Base-by-base conservation (phyloP, 2,797 vertebrate genomes). In the Amblyraja radiata region DNA sequence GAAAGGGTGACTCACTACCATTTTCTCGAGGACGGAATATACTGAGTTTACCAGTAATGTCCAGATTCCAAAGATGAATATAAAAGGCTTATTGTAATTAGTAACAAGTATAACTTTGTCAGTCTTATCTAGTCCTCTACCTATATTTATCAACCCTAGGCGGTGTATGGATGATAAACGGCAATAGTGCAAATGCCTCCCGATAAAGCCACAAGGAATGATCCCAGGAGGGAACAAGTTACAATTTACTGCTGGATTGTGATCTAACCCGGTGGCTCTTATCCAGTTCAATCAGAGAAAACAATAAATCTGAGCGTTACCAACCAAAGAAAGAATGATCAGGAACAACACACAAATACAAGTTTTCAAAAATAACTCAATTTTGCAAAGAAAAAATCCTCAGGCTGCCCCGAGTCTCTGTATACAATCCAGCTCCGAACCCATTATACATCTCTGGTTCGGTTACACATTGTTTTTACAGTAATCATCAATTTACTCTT, bases 121-220 rank as follows among this genome's bases (percentile, higher is more conserved):
- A 84, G 54, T 58, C 54, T 84, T 84, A 54, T 84, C 81, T 54
- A 84, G 25, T 84, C 81, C 83, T 25, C 54, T 61, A 28, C 14
- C 83, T 61, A 86, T 61, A 86, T 86, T 86, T 58, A 86, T 86
- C 28, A 54, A 86, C 63, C 65, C n/a, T 61, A 54, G 63, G n/a
- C n/a, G 39, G 54, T 32, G 25, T 58, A 11, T 16, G 25, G 28
- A 58, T n/a, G 61, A 28, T n/a, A 86, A 54, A 86, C 2, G 81
- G 28, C 81, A 25, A 84, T 28, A 84, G 25, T 84, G 81, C 54
- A 23, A 61, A 28, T 46, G 81, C 81, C 61, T 61, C 68, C n/a
- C 71, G 32, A 90, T 39, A 71, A 90, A 90, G 81, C 46, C 28
- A 39, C 63, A 21, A 71, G 16, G 61, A 46, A 39, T 90, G 63